Base-by-base conservation (phyloP, 1,140 invertebrate species). In the Hypothenemus hampei region DNA sequence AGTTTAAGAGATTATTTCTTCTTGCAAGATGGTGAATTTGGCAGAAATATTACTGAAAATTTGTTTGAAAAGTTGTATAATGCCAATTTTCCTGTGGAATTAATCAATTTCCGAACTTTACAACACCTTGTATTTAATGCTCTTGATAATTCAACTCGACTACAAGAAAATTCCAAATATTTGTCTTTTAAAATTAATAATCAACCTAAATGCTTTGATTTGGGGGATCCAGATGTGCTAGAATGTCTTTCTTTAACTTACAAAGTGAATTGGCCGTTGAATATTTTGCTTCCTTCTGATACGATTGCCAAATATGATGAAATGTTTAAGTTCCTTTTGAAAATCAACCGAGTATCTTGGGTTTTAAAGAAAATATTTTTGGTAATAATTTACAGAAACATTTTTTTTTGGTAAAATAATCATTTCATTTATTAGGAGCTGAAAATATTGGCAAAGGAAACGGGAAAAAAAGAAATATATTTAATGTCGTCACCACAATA, bases 1-100 rank as follows among this genome's bases (percentile, higher is more conserved):
- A 84, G 80, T 65, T 65, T 89, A 0, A 75, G 84, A 7, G 82
- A 84, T 62, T 87, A 84, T 46, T 88, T 85, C 65, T 87, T 89
- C 57, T 62, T 89, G 6, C 72, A 87, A 66, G 85, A 89, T 59
- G 86, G 86, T 1, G 84, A 88, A 65, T 89, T 87, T 68, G 81
- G 81, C 0, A 79, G 78, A 18, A 80, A 78, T 51, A 77, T 89
- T 3, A 84, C 82, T 10, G 73, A 77, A 10, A 81, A 80, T 35
- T 67, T 89, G 13, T 85, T 86, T 55, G 69, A 73, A 1, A 80
- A 81, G 51, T 66, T 88, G 23, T 80, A 81, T 26, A 72, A 77
- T 13, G 80, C 78, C 2, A 65, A 78, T 1, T 73, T 76, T 57
- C 84, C 86, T 0, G 69, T 73, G n/a, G 81, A 85, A 50, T 62